These are phyloP conservation scores for Vultur gryphus DNA, from an alignment of 2,797 vertebrate species.

Conservation along the genomic window DNA sequence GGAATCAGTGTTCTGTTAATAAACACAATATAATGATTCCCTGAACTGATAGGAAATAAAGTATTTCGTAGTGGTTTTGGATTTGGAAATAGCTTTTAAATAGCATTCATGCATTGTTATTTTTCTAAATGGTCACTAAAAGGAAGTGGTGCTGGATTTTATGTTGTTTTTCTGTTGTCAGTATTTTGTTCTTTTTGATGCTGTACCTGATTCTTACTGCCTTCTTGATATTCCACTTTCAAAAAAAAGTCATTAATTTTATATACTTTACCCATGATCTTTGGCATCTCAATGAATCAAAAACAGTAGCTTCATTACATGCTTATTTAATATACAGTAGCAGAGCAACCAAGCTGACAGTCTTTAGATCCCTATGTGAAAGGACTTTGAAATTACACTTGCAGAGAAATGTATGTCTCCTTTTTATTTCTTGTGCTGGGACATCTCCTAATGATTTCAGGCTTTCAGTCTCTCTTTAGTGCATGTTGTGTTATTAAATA, in stretches of 20 bases:
- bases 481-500: conserved; percentile 35
- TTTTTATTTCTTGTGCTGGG: not conserved
- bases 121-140: not conserved
- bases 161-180: not conserved
- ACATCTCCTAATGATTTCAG: conserved; percentile 24
- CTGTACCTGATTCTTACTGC: not conserved
- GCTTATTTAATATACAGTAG: conserved; percentile 17
- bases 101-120: not conserved
- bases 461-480: not conserved
- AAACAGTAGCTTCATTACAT: not conserved
- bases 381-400: conserved; percentile 30
- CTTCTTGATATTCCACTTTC: not conserved
- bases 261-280: not conserved
- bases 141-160: not conserved
- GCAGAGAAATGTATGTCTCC: not conserved
- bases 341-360: not conserved
- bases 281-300: not conserved
- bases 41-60: not conserved
- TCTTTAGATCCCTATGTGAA: not conserved
- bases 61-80: not conserved
- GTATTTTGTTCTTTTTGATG: not conserved
- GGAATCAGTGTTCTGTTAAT: conserved; percentile 2
- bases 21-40: not conserved
- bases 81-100: not conserved
- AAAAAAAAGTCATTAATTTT: not conserved